Base-by-base conservation (phyloP, 2,113 vertebrate species). In the Dipodomys stephensi region DNA sequence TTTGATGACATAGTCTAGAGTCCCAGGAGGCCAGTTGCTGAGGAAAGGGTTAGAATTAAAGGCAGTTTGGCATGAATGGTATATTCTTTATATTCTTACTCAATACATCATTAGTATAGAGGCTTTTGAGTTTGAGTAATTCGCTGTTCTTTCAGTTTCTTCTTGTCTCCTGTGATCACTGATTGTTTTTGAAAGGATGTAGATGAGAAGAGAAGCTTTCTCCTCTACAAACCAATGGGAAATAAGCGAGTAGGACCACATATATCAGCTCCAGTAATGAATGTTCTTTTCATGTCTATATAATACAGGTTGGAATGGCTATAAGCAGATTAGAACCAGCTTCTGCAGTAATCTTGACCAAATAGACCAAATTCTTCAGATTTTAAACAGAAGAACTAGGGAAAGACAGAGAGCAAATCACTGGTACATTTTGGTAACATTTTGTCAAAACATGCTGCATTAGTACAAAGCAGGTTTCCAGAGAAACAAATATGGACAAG, bases 381-480 rank as follows among this genome's bases (percentile, higher is more conserved):
- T 2, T 22, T 94, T 65, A n/a, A 80, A 44, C 49, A 60, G 72
- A 92, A 74, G 88, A 95, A 89, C 23, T 28, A 35, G 4, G 28
- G 27, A 72, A 64, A 39, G 8, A n/a, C 12, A 73, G 30, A 23
- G 71, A 93, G 79, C 91, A 67, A 16, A n/a, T 20, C 39, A 44
- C 71, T 57, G 82, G 49, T 39, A 72, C 85, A 80, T 85, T 97
- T 96, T 80, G 91, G 88, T 93, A 82, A 95, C 96, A 97, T 95
- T 80, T 83, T 80, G 87, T 95, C 93, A 96, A 92, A 93, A 96
- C 15, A 57, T 94, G 88, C 91, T 2, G 0, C 76, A 53, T 62
- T 94, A 91, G 91, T 96, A 88, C 91, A 87, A 97, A 94, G 71
- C 5, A 94, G 95, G 93, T 92, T 96, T 95, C 91, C 57, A 86